Evolutionary conservation across 1,140 invertebrate species (phyloP).

Genomic region (Aphis gossypii): DNA sequence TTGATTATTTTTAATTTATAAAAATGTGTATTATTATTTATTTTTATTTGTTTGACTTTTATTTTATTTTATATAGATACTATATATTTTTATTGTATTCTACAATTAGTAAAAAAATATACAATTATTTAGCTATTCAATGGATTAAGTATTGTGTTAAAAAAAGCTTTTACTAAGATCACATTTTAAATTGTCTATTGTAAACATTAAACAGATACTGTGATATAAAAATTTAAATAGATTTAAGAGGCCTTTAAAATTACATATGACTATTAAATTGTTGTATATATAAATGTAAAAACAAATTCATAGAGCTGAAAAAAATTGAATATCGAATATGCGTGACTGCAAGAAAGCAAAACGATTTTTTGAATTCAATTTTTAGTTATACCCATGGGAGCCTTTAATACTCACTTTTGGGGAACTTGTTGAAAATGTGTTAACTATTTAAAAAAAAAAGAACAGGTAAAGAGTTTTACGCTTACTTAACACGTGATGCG

Average conservation of each 20-base stretch:
- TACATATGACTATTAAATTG: background rate
- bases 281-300: background rate
- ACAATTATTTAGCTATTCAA: no score
- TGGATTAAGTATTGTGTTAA: no score
- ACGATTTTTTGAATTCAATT: background rate
- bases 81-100: background rate
- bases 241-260: background rate
- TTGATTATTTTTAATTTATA: background rate
- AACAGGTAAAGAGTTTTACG: background rate
- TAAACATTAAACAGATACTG: background rate
- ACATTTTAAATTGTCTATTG: background rate
- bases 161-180: background rate
- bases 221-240: rapidly evolving
- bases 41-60: background rate
- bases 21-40: background rate
- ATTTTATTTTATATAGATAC: background rate
- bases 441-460: background rate
- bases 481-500: background rate
- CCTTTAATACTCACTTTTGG: background rate
- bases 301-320: background rate
- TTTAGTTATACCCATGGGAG: background rate
- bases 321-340: background rate
- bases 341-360: background rate
- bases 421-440: background rate
- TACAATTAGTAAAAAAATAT: no score